Evolutionary conservation across 2,888 invertebrate species (phyloP).

Genomic region (Caenorhabditis sp.): DNA sequence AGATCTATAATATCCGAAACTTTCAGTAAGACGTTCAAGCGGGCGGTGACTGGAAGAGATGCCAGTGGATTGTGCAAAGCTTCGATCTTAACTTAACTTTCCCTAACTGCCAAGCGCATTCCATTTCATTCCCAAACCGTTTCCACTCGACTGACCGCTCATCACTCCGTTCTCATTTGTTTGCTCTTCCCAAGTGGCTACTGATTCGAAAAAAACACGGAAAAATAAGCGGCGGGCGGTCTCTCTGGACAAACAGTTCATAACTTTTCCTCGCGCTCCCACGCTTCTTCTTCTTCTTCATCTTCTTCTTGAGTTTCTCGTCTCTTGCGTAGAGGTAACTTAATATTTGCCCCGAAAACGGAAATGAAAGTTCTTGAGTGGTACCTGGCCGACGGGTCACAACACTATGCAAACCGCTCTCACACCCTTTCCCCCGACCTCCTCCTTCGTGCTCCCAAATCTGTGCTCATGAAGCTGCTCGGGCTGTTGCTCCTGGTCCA

Average conservation of each 20-base stretch:
- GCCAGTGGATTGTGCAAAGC: too few relatives aligned
- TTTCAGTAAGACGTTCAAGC: too few relatives aligned
- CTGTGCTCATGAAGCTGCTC: slow-evolving; percentile 19
- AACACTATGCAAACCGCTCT: slow-evolving; percentile 51
- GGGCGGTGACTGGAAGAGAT: too few relatives aligned
- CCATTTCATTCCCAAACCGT: background rate
- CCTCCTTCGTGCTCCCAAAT: background rate
- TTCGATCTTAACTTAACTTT: too few relatives aligned
- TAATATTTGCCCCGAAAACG: slow-evolving; percentile 50
- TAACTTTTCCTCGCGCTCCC: slow-evolving; percentile 3
- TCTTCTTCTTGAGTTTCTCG: background rate
- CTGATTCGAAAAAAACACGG: slow-evolving; percentile 28
- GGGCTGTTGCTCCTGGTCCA: slow-evolving; percentile 6
- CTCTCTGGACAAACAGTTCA: slow-evolving; percentile 22
- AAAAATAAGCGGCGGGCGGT: background rate
- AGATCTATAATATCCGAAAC: too few relatives aligned
- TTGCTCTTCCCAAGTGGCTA: slow-evolving; percentile 35
- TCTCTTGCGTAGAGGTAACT: slow-evolving; percentile 27
- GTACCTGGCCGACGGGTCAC: slow-evolving; percentile 42
- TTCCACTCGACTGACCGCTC: slow-evolving; percentile 4
- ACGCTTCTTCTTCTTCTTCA: slow-evolving; percentile 8
- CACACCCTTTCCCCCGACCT: slow-evolving; percentile 19
- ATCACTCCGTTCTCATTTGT: slow-evolving; percentile 18
- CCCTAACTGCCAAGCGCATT: too few relatives aligned
- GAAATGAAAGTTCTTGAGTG: slow-evolving; percentile 52